phyloP scores from a whole-genome alignment of 2,113 vertebrate species.

The Galemys pyrenaicus region DNA sequence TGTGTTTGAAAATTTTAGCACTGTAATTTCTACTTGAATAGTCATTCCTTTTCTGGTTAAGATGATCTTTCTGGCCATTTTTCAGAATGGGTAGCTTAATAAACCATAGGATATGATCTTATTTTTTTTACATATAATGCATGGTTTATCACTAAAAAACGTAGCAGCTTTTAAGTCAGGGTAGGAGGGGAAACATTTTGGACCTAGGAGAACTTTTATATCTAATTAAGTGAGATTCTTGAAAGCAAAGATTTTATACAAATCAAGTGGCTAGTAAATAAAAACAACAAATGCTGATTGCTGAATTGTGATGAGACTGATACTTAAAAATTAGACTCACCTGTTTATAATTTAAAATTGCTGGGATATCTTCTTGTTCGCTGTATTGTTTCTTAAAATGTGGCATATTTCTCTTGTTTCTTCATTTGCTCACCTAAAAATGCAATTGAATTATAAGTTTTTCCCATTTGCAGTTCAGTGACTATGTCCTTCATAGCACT shows the following conservation, averaged over 20 bases:
- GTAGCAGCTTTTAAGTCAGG: neutral
- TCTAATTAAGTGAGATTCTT: neutral
- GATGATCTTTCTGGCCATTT: neutral
- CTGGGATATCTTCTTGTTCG: neutral
- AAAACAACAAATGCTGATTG: neutral
- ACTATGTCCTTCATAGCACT: slow-evolving; percentile 5
- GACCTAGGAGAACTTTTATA: neutral
- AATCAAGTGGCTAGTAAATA: neutral
- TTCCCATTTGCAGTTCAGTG: slow-evolving; percentile 10
- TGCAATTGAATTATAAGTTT: neutral
- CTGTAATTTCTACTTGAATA: neutral
- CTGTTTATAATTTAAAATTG: neutral
- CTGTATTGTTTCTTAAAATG: neutral
- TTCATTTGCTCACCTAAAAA: slow-evolving; percentile 43
- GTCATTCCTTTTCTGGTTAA: neutral
- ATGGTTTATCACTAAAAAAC: neutral
- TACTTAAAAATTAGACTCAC: neutral
- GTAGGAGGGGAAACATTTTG: neutral
- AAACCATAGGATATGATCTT: neutral
- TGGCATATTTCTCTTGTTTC: neutral
- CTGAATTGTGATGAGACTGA: neutral
- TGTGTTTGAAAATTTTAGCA: neutral
- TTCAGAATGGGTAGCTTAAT: neutral
- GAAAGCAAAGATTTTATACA: neutral
- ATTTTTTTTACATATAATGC: neutral